Conservation (phyloP, 53 echinoderm and acorn worm species). For the Luidia sarsii region DNA sequence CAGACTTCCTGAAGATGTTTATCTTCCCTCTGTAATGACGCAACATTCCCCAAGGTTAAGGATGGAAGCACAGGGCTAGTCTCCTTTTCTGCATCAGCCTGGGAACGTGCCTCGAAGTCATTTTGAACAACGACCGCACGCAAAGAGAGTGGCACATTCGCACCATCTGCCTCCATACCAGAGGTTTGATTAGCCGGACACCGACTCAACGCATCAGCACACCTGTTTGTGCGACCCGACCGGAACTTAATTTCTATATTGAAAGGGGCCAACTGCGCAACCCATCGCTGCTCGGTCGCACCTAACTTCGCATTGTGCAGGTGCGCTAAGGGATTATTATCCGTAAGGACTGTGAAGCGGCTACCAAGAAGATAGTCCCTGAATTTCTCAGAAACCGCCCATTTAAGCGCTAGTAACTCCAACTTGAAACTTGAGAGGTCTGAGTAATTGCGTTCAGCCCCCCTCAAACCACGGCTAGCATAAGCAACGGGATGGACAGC, state of each 20-base stretch:
- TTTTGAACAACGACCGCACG: background rate
- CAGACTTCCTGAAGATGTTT: background rate
- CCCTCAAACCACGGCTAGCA: too few species aligned
- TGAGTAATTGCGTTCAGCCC: too few species aligned
- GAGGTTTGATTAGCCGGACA: background rate
- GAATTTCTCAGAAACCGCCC: constrained; percentile 35
- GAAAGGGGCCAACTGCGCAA: constrained; percentile 53
- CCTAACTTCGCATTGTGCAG: constrained; percentile 43
- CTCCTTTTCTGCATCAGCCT: background rate
- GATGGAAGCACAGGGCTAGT: constrained; percentile 23
- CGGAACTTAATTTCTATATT: constrained; percentile 48
- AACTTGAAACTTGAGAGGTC: too few species aligned
- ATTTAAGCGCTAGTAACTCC: too few species aligned
- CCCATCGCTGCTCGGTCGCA: constrained; percentile 60
- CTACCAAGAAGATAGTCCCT: background rate
- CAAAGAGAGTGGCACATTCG: too few species aligned
- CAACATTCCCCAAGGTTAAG: constrained; percentile 15
- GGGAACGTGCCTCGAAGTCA: background rate
- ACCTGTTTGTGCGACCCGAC: constrained; percentile 28
- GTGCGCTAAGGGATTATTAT: constrained; percentile 26
- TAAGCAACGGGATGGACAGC: too few species aligned
- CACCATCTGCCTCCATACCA: background rate
- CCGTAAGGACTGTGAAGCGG: background rate
- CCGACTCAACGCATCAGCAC: constrained; percentile 1
- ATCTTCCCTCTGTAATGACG: constrained; percentile 24